Evolutionary conservation across 2,888 invertebrate species (phyloP), one percentile per base, ranked within the genome.

Genomic region (Dolichomitus sp.): DNA sequence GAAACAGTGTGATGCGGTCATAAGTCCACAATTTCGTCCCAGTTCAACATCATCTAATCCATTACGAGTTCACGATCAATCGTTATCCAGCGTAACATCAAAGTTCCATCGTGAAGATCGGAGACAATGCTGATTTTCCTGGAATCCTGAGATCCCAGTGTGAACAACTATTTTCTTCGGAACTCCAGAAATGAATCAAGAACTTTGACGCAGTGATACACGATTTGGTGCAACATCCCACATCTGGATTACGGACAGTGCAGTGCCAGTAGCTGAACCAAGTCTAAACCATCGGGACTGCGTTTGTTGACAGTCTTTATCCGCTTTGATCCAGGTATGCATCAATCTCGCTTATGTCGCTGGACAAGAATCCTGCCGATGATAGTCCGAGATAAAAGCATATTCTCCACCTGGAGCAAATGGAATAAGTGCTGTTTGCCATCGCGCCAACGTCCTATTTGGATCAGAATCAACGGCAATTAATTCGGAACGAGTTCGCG

Each of bases 281-380:
- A 12, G 9, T 27, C 11, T 23, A 54, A 52, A 69, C 37, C 6
- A 14, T 37, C 37, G 9, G 14, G 37, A 61, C n/a, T 4, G n/a
- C n/a, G 33, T n/a, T 66, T 23, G 66, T n/a, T 30, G 57, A 42
- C 14, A n/a, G 23, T 45, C 30, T 45, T 33, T 27, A 11, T 59
- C 17, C 23, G 45, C 27, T 72, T 59, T 14, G 57, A 59, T 48
- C 45, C 72, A 45, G 72, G 42, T 72, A 59, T 30, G 72, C 72
- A 5, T 1, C 2, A 19, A 5, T 48, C 11, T 59, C 33, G n/a
- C 19, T 12, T 23, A 33, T 30, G 59, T 57, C 59, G 59, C 59
- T 42, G 57, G 72, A 72, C 52, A 14, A 45, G 30, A 23, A 72
- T 48, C 72, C 33, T 11, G 59, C 30, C 19, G 72, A 59, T 33